Percentiles rank a stretch among this genome's conserved stretches.
phyloP scores from a whole-genome alignment of 1,140 invertebrate species.

The Proales similis region DNA sequence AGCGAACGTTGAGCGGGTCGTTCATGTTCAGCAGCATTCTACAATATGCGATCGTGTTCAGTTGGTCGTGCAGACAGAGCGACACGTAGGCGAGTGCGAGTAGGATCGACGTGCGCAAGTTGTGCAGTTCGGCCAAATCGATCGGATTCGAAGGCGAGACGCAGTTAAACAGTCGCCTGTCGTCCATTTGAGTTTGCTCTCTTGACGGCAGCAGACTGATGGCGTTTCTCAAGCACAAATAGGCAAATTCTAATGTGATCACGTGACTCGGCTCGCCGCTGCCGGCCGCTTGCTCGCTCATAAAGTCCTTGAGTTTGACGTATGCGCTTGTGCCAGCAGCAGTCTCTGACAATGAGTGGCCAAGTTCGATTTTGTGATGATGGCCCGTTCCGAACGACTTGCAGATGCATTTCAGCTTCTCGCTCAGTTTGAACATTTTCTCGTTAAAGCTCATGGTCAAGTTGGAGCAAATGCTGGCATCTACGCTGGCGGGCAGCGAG shows the following conservation, averaged over 20 bases:
- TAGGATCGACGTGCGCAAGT: conserved; percentile 63
- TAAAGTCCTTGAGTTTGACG: conserved; percentile 4
- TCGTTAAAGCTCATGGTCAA: conserved; percentile 21
- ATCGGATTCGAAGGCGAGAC: conserved; percentile 44
- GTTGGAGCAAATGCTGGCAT: conserved; percentile 9
- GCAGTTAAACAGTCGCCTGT: conserved; percentile 24
- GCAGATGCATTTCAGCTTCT: conserved; percentile 61
- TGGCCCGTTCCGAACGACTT: conserved; percentile 59
- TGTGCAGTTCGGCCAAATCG: conserved; percentile 45
- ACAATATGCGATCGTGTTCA: conserved; percentile 69
- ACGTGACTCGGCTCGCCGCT: conserved; percentile 62
- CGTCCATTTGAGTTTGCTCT: conserved; percentile 1
- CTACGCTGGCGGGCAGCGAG: conserved; percentile 1
- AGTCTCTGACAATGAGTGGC: conserved; percentile 8
- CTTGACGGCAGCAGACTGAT: conserved; percentile 50
- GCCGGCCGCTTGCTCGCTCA: conserved; percentile 9
- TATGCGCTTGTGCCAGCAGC: conserved; percentile 41
- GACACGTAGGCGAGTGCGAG: conserved; percentile 72
- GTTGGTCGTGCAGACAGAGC: conserved; percentile 73
- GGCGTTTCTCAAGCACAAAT: conserved; percentile 76
- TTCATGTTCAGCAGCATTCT: conserved; percentile 61
- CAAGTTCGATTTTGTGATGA: conserved; percentile 62
- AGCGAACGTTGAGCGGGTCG: conserved; percentile 46
- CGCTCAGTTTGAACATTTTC: conserved; percentile 45
- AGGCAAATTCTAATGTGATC: conserved; percentile 78